phyloP scores from a whole-genome alignment of 2,113 vertebrate species.

The Egretta garzetta region DNA sequence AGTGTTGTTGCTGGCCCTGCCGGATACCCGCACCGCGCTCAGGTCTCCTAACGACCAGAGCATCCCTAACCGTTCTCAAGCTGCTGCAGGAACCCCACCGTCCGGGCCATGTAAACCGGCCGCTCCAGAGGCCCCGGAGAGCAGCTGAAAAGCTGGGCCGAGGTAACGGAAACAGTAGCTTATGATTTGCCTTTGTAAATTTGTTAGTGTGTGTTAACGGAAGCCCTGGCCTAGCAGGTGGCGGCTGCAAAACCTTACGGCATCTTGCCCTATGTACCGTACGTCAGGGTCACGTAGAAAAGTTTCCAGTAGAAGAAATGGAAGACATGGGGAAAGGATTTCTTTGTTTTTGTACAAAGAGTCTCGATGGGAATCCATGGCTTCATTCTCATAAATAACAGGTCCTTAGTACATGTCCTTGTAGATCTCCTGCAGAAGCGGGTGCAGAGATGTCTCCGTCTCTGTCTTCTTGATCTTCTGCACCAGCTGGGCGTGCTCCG shows the following conservation, averaged over 20 bases:
- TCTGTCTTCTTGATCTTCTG: constrained; percentile 99
- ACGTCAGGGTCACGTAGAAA: neutral
- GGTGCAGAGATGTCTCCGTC: constrained; percentile 93
- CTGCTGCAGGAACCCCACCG: neutral
- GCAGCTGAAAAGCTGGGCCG: neutral
- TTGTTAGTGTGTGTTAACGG: constrained; percentile 42
- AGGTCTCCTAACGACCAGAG: neutral
- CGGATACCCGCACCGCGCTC: neutral
- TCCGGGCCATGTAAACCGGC: neutral
- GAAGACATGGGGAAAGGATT: constrained; percentile 52
- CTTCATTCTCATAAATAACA: constrained; percentile 68
- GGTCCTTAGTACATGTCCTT: constrained; percentile 95
- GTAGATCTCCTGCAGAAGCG: constrained; percentile 97
- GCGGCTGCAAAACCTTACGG: neutral
- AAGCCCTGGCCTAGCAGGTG: constrained; percentile 5
- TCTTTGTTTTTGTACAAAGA: constrained; percentile 52
- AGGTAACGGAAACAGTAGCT: neutral
- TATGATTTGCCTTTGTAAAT: neutral
- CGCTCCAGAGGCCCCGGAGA: fast-evolving
- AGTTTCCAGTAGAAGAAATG: constrained; percentile 62
- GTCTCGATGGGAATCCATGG: constrained; percentile 62
- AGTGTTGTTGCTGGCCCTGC: neutral
- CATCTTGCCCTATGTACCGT: constrained; percentile 3
- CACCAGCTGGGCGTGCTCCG: constrained; percentile 94
- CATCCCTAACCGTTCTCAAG: neutral